phyloP scores from a whole-genome alignment of 2,113 vertebrate species.

The Anser brachyrhynchus region DNA sequence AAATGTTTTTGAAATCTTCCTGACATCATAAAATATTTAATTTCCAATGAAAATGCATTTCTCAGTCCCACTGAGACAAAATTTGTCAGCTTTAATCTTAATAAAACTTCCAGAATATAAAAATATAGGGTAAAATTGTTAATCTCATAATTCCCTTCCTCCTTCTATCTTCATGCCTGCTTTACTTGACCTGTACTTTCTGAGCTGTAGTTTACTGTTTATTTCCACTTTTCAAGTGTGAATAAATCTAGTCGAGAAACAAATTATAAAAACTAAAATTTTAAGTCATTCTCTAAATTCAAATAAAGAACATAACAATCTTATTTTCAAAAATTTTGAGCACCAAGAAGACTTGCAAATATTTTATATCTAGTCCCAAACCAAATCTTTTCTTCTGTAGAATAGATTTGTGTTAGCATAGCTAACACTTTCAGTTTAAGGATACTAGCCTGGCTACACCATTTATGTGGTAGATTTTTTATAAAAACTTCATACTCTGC shows the following conservation, averaged over 20 bases:
- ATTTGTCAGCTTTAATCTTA: background rate
- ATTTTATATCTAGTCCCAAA: background rate
- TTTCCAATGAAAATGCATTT: background rate
- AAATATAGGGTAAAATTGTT: background rate
- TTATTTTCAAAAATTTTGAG: background rate
- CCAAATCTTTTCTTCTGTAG: background rate
- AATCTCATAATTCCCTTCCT: background rate
- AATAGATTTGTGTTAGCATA: background rate
- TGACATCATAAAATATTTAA: background rate
- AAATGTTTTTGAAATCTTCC: background rate
- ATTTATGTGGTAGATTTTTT: background rate
- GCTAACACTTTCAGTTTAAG: background rate
- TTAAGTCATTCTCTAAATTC: background rate
- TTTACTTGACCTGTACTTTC: background rate
- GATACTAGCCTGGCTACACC: background rate
- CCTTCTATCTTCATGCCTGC: background rate
- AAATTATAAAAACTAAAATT: background rate
- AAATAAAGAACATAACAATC: background rate
- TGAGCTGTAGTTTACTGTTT: background rate
- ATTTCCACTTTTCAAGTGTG: background rate
- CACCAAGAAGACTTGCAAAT: background rate
- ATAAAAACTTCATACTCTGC: background rate
- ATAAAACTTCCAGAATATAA: background rate
- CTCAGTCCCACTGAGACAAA: background rate
- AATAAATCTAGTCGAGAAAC: background rate